phyloP scores from a whole-genome alignment of 1,140 invertebrate genomes.

The Drosophila bocqueti region DNA sequence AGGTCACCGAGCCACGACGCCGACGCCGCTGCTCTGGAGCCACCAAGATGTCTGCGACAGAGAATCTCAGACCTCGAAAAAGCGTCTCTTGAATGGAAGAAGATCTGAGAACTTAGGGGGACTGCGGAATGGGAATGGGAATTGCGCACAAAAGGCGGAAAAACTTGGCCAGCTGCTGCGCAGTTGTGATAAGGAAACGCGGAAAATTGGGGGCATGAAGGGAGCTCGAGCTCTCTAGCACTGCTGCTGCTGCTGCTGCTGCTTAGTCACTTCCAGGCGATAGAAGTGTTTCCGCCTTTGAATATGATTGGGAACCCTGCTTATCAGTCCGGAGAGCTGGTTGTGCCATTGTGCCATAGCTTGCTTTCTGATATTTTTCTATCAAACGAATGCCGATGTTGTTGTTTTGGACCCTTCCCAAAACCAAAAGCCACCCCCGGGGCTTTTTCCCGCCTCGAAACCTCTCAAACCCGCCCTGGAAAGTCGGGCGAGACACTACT shows the following conservation, averaged over 20 bases:
- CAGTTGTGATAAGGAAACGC: conserved; percentile 41
- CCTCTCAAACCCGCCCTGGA: conserved; percentile 43
- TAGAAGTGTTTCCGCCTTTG: conserved; percentile 59
- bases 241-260: conserved; percentile 8
- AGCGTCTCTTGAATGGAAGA: conserved; percentile 37
- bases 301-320: conserved; percentile 62
- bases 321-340: conserved; percentile 45
- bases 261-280: conserved; percentile 62
- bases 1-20: conserved; percentile 66
- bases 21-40: conserved; percentile 25
- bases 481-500: conserved; percentile 48
- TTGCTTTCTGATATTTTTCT: conserved; percentile 9
- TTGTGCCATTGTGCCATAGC: neutral
- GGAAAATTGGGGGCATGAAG: conserved; percentile 2
- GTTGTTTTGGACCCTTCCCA: neutral
- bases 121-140: conserved; percentile 3
- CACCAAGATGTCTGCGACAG: conserved; percentile 46
- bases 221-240: neutral
- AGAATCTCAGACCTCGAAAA: conserved; percentile 39
- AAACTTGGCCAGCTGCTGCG: conserved; percentile 51
- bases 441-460: conserved; percentile 36
- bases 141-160: conserved; percentile 45
- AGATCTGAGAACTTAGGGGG: conserved; percentile 9
- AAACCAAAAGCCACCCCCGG: conserved; percentile 26
- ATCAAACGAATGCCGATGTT: conserved; percentile 20